A percentile compares a stretch with the other conserved stretches of the same genome.
Conservation (phyloP, 2,113 vertebrate species). For the Laterallus jamaicensis region DNA sequence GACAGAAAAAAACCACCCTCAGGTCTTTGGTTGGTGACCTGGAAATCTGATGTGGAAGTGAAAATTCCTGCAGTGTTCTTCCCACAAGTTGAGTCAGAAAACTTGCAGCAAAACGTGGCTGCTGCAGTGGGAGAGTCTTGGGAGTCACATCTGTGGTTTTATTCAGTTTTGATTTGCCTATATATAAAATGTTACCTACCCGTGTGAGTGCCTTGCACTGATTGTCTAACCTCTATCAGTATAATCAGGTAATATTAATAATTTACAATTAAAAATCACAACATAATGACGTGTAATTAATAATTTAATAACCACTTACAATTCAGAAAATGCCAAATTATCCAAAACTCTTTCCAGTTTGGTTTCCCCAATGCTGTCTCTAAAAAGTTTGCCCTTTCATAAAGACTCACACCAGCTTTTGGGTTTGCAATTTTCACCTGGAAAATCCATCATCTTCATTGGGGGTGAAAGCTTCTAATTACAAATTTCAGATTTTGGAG, state of each 20-base stretch:
- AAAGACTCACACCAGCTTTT: not conserved
- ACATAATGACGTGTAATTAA: too few species aligned
- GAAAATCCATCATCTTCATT: not conserved
- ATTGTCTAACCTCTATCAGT: not conserved
- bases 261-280: too few species aligned
- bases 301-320: not conserved
- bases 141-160: not conserved
- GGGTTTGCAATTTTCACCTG: not conserved
- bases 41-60: not conserved
- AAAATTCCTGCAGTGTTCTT: not conserved
- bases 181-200: not conserved
- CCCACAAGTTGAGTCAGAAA: not conserved
- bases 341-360: not conserved
- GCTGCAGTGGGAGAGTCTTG: not conserved
- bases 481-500: not conserved
- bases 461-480: not conserved
- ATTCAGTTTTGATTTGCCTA: not conserved
- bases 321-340: not conserved
- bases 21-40: constrained; percentile 29
- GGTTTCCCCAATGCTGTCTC: not conserved
- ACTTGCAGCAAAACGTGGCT: not conserved
- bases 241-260: too few species aligned
- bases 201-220: not conserved
- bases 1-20: not conserved
- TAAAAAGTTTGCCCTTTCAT: not conserved